These are phyloP conservation scores for Microctenopoma steveboyesi DNA, from an alignment of 2,797 vertebrate genomes.

Conservation along the genomic window DNA sequence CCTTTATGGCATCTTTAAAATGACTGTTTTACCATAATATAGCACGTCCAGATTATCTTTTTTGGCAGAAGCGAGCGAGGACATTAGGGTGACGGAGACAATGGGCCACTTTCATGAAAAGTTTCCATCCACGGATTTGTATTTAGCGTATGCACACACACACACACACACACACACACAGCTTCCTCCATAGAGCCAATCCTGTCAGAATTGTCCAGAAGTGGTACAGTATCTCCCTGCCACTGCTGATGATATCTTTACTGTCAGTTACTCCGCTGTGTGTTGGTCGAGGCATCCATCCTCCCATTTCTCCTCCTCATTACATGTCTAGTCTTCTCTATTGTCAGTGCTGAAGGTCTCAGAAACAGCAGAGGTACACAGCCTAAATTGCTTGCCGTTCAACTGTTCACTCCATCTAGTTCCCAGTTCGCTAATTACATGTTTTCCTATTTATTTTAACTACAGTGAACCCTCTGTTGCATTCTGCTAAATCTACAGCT, in stretches of 20 bases:
- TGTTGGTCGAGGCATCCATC: slow-evolving; percentile 28
- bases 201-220: slow-evolving; percentile 27
- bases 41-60: background rate
- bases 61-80: slow-evolving; percentile 11
- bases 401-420: background rate
- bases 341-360: slow-evolving; percentile 7
- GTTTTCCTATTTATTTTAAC: slow-evolving; percentile 10
- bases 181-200: slow-evolving; percentile 9
- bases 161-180: slow-evolving; percentile 4
- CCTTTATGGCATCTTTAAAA: slow-evolving; percentile 6
- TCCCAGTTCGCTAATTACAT: background rate
- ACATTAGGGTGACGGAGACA: background rate
- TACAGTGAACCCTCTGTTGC: background rate
- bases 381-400: background rate
- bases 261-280: slow-evolving; percentile 20
- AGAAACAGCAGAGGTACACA: background rate
- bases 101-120: slow-evolving; percentile 5
- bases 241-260: slow-evolving; percentile 35
- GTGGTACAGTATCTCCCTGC: slow-evolving; percentile 19
- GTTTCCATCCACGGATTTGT: slow-evolving; percentile 18
- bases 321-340: background rate
- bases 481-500: background rate
- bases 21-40: slow-evolving; percentile 12
- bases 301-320: slow-evolving; percentile 3
- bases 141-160: slow-evolving; percentile 6